These are phyloP conservation scores for Hyphantria cunea DNA, from an alignment of 1,140 invertebrate species.

Conservation along the genomic window DNA sequence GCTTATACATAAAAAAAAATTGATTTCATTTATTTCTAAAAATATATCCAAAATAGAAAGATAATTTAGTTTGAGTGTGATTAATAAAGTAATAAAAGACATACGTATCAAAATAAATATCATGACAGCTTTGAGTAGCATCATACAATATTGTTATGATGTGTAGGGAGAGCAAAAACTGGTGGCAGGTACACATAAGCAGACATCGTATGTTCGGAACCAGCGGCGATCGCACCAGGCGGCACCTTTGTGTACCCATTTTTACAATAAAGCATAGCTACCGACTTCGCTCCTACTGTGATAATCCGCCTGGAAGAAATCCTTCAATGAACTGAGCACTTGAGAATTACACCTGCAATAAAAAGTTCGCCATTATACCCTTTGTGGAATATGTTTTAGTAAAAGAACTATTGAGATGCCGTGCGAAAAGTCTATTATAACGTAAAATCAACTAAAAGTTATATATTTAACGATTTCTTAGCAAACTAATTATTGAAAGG, in stretches of 20 bases:
- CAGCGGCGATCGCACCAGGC: constrained; percentile 34
- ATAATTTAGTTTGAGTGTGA: too few species aligned
- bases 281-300: constrained; percentile 40
- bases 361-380: constrained; percentile 55
- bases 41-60: too few species aligned
- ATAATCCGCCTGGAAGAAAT: constrained; percentile 52
- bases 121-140: constrained; percentile 46
- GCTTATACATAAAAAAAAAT: too few species aligned
- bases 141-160: constrained; percentile 55
- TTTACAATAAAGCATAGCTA: constrained; percentile 55
- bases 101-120: constrained; percentile 48
- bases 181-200: constrained; percentile 37
- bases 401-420: constrained; percentile 16
- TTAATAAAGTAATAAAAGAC: too few species aligned
- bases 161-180: constrained; percentile 44
- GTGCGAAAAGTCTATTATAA: constrained; percentile 44
- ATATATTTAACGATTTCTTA: constrained; percentile 41
- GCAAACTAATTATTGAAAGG: constrained; percentile 26
- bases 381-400: constrained; percentile 54
- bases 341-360: constrained; percentile 72
- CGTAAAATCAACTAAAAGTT: constrained; percentile 40
- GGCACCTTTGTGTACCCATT: constrained; percentile 50
- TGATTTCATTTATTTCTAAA: too few species aligned
- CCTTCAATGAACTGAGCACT: constrained; percentile 62
- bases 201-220: constrained; percentile 23